Evolutionary conservation across 2,888 invertebrate species (phyloP).

Genomic region (Stenolophus ochropezus): DNA sequence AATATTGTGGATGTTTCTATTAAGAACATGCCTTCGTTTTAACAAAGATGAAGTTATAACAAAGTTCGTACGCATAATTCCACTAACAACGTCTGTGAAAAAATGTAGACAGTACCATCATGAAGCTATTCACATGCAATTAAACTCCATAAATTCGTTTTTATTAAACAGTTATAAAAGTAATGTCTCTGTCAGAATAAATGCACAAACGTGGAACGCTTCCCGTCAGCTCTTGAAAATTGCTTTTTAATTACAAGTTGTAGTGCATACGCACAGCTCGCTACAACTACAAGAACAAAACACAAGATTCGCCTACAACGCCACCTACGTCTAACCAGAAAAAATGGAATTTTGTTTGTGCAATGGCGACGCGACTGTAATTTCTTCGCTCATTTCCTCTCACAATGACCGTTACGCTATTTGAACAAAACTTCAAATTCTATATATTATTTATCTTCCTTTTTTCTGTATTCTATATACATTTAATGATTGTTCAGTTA

Average conservation of each 20-base stretch:
- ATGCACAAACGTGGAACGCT: slow-evolving; percentile 7
- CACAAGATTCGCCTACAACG: background rate
- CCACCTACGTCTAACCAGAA: slow-evolving; percentile 19
- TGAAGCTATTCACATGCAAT: background rate
- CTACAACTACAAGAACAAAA: slow-evolving; percentile 29
- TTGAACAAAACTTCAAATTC: too few relatives aligned
- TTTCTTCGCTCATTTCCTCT: background rate
- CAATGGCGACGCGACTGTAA: slow-evolving; percentile 9
- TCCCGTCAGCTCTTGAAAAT: slow-evolving; percentile 2
- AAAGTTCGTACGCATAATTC: background rate
- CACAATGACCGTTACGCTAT: background rate
- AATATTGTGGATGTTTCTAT: too few relatives aligned
- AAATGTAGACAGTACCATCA: background rate
- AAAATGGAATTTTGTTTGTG: slow-evolving; percentile 11
- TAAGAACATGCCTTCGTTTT: too few relatives aligned
- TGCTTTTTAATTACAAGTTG: slow-evolving; percentile 44
- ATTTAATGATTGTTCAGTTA: too few relatives aligned
- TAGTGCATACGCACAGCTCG: background rate
- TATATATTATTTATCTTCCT: too few relatives aligned
- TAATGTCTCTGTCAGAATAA: slow-evolving; percentile 32
- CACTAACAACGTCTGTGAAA: background rate
- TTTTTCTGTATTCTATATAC: too few relatives aligned
- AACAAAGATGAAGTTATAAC: background rate
- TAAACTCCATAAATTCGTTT: background rate
- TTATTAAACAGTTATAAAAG: background rate